Evolutionary conservation across 2,888 invertebrate species (phyloP).

Genomic region (Synanthedon myopaeformis): DNA sequence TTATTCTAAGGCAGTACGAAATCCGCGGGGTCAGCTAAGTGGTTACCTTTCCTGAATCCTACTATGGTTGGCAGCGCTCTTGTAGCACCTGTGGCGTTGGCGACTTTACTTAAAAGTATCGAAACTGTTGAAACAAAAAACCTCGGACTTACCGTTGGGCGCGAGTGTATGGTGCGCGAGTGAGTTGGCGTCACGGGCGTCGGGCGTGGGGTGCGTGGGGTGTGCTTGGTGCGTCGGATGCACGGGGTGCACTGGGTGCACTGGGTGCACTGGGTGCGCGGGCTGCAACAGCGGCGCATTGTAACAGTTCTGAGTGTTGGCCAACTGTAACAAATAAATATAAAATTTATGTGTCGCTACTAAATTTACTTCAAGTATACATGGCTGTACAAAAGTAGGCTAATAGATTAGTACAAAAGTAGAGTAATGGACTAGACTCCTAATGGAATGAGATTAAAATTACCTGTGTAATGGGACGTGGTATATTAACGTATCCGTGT

Average conservation of each 20-base stretch:
- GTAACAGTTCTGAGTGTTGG: constrained; percentile 51
- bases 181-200: constrained; percentile 26
- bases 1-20: no score
- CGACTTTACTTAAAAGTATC: neutral
- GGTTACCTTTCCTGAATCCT: no score
- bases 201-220: constrained; percentile 17
- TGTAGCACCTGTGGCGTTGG: no score
- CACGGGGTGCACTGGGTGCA: neutral
- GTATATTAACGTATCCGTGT: constrained; percentile 49
- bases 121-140: neutral
- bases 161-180: constrained; percentile 41
- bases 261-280: neutral
- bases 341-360: no score
- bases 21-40: no score
- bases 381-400: neutral
- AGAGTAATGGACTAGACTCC: no score
- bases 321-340: constrained; percentile 24
- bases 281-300: constrained; percentile 52
- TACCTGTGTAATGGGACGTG: constrained; percentile 51
- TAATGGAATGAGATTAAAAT: neutral
- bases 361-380: no score
- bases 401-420: no score
- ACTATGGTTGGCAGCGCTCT: no score
- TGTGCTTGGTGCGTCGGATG: constrained; percentile 39
- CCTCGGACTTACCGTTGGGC: constrained; percentile 27